Evolutionary conservation across 2,888 invertebrate genomes (phyloP), one percentile per base, ranked within the genome.

Genomic region (Barypeithes pellucidus): DNA sequence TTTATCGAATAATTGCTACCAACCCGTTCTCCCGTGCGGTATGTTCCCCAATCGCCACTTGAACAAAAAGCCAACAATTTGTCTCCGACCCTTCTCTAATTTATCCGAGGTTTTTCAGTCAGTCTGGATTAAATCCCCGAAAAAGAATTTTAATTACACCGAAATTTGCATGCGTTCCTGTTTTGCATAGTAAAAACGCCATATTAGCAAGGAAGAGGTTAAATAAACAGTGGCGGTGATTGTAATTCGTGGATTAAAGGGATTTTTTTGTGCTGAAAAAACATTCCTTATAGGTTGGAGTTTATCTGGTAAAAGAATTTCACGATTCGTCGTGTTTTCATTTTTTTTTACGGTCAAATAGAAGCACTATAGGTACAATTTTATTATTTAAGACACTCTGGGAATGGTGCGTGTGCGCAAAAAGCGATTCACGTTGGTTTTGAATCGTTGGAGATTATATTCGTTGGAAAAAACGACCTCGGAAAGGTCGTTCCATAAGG

Each of bases 71-170:
- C 50, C 3, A 24, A 16, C 22, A 22, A 50, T 50, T 50, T 50
- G 50, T 50, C 50, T 24, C 12, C 22, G 22, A 24, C 50, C 50
- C 50, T 50, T 50, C n/a, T 24, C 24, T 50, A 50, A 50, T 50
- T 50, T 50, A 50, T 50, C 50, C 24, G 22, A 24, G 50, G 22
- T 22, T 50, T 50, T 50, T 24, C 50, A 16, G 22, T 22, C 50
- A 50, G 50, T 20, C n/a, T 22, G 50, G 50, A 50, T 50, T 50
- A 50, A 50, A 50, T 50, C n/a, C 12, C 50, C 22, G 50, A 50
- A 50, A 50, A 50, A 50, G 50, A 50, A 50, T 50, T 50, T 50
- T 50, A 50, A 50, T 50, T 50, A 50, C n/a, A n/a, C 50, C 3
- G 9, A 50, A 11, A 50, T 50, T 50, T 50, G 50, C 50, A 24